Conservation (phyloP, 2,797 vertebrate genomes). For the Channallabes apus region DNA sequence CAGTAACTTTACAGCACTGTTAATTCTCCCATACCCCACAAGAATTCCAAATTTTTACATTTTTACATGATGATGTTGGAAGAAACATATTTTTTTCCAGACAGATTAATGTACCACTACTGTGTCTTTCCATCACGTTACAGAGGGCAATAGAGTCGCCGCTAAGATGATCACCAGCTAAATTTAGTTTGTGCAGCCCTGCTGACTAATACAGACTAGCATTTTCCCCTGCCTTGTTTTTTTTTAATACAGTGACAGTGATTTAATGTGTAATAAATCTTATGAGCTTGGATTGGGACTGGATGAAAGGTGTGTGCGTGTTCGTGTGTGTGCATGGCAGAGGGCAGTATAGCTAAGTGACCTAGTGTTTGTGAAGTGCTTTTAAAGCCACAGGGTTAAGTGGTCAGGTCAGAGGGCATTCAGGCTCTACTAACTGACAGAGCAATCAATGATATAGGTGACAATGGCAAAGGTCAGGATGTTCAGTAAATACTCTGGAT, state of each 20-base stretch:
- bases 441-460: slow-evolving; percentile 72
- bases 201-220: slow-evolving; percentile 44
- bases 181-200: slow-evolving; percentile 72
- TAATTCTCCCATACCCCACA: slow-evolving; percentile 47
- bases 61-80: slow-evolving; percentile 71
- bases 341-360: slow-evolving; percentile 17
- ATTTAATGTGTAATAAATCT: slow-evolving; percentile 56
- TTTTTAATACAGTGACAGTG: slow-evolving; percentile 54
- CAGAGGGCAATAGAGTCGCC: slow-evolving; percentile 76
- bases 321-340: background rate
- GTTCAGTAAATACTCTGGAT: slow-evolving; percentile 64
- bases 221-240: slow-evolving; percentile 54
- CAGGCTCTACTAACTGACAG: slow-evolving; percentile 60
- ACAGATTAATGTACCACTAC: slow-evolving; percentile 44
- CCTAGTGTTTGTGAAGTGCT: slow-evolving; percentile 34
- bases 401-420: slow-evolving; percentile 35
- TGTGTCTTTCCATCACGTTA: slow-evolving; percentile 72
- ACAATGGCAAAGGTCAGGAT: slow-evolving; percentile 71
- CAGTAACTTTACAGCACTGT: background rate
- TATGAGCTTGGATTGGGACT: slow-evolving; percentile 38
- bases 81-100: slow-evolving; percentile 69
- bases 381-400: slow-evolving; percentile 47
- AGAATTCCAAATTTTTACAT: slow-evolving; percentile 63
- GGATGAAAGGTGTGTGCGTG: slow-evolving; percentile 23
- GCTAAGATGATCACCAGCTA: slow-evolving; percentile 79